These are phyloP conservation scores for Dipodomys merriami DNA, from an alignment of 2,113 vertebrate genomes.

Conservation along the genomic window DNA sequence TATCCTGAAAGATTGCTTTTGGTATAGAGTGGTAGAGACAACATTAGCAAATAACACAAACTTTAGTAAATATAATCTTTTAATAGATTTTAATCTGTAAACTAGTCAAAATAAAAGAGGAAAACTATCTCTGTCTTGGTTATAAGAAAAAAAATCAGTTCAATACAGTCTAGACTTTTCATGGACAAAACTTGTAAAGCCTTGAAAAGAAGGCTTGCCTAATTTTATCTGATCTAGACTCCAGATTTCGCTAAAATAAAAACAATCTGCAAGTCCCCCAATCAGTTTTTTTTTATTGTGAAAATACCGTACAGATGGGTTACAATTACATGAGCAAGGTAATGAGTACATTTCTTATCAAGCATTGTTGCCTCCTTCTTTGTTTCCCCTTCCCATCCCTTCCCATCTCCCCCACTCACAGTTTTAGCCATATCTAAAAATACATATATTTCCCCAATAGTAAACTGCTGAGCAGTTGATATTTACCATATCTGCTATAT, in stretches of 20 bases:
- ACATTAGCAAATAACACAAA: neutral
- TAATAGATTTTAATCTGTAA: constrained; percentile 17
- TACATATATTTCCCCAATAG: neutral
- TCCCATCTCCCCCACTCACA: neutral
- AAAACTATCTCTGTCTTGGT: neutral
- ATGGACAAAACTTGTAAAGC: neutral
- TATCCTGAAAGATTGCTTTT: neutral
- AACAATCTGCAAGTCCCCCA: neutral
- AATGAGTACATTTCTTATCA: too few species aligned
- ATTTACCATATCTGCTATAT: neutral
- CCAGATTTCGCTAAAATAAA: neutral
- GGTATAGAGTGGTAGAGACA: neutral
- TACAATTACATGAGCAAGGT: too few species aligned
- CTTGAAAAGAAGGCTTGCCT: neutral
- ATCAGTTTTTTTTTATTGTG: neutral
- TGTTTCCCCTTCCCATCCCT: too few species aligned
- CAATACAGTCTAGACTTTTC: neutral
- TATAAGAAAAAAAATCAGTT: neutral
- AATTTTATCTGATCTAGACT: neutral
- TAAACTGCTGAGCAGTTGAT: neutral
- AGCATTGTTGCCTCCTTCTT: too few species aligned
- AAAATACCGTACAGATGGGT: too few species aligned
- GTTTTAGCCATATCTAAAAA: neutral
- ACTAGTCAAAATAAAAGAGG: neutral
- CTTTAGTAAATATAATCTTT: neutral